Base-by-base conservation (phyloP, 1,140 invertebrate species). In the Drosophila truncata region DNA sequence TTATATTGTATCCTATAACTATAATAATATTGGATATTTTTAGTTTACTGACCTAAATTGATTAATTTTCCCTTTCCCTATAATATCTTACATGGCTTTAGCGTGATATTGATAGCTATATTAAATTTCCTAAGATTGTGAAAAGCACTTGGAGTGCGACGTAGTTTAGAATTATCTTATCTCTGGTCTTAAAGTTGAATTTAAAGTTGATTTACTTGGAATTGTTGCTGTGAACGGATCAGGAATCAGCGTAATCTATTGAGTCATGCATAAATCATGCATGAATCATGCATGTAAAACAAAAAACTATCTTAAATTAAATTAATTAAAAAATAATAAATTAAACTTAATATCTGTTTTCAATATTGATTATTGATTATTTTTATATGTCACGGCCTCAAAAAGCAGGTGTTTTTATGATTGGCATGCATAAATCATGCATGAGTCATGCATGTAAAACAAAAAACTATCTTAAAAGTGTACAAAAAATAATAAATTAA, bases 121-220 rank as follows among this genome's bases (percentile, higher is more conserved):
- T 31, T 62, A 6, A 49, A 64, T 33, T 44, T 11, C 39, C 10
- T 20, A 33, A 16, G 14, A 16, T 41, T 49, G 57, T 11, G 44
- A 33, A 35, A 54, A 18, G 29, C 18, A n/a, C n/a, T 29, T n/a
- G 9, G n/a, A 3, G 39, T 55, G 46, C 37, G 25, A 27, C 46
- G 60, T 55, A 69, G 62, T 63, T 67, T 3, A 6, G 16, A 8
- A 16, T 44, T 67, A 69, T 70, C 67, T 70, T 70, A 70, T 70
- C 67, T 70, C 18, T 37, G 13, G 20, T 16, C 27, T 50, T 20
- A 27, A 42, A 42, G 18, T 29, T 42, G 64, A 25, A 25, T 13
- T 50, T 20, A 27, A 42, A 42, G 18, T 29, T 42, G 64, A 25
- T 33, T 13, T 31, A 35, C 23, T 31, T 23, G 20, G 25, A 70